Evolutionary conservation across 2,888 invertebrate species (phyloP).

Genomic region (Tetranychus piercei): DNA sequence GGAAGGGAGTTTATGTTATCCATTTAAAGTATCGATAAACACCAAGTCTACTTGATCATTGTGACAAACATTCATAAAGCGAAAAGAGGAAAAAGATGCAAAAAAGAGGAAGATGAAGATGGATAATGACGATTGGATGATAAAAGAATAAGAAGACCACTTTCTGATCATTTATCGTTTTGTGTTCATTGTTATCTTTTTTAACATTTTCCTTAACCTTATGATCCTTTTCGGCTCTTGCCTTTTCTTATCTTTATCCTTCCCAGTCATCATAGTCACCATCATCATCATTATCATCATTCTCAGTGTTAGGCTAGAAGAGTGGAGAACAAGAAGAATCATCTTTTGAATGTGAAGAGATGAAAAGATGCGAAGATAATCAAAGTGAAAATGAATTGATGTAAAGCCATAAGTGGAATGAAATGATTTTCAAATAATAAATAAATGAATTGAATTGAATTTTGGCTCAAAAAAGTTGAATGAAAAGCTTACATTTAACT

Average conservation of each 20-base stretch:
- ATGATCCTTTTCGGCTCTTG: neutral
- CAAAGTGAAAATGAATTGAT: neutral
- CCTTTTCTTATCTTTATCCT: neutral
- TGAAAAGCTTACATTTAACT: constrained; percentile 31
- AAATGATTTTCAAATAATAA: neutral
- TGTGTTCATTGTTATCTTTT: neutral
- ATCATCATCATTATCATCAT: neutral
- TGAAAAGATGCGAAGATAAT: neutral
- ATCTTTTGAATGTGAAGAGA: neutral
- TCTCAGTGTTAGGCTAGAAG: neutral
- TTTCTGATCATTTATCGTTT: constrained; percentile 4
- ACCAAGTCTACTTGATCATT: neutral
- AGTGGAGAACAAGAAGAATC: neutral
- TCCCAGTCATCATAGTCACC: neutral
- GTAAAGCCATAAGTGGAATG: neutral
- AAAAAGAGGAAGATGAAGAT: constrained; percentile 12
- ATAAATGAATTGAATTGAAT: neutral
- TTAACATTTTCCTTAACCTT: neutral
- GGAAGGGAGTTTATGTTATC: constrained; percentile 5
- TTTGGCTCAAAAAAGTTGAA: neutral
- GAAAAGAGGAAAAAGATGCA: constrained; percentile 7
- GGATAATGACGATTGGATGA: constrained; percentile 9
- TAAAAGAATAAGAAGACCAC: neutral
- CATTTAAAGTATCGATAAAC: neutral
- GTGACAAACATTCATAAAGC: constrained; percentile 2